Base-by-base conservation (phyloP, 1,140 invertebrate species). In the Holotrichia oblita region DNA sequence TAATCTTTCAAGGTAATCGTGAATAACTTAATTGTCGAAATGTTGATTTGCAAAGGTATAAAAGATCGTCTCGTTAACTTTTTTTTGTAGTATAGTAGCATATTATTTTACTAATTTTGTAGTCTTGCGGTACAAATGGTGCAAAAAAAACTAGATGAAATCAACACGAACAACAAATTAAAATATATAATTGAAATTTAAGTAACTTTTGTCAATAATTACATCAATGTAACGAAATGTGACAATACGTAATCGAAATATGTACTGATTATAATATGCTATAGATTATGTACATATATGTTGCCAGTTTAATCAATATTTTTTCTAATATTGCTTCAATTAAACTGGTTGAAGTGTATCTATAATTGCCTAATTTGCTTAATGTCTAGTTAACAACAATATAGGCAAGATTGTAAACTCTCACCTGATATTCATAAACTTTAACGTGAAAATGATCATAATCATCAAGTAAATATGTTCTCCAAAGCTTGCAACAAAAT, bases 401-500 rank as follows among this genome's bases (percentile, higher is more conserved):
- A 22, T 69, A 69, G 61, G 61, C 61, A 10, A 27, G 14, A 22
- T 22, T 24, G 22, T 34, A 69, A 69, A 69, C 61, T 69, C 6
- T 17, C 48, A 3, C n/a, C 17, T 55, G 48, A 17, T 55, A 55
- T 17, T 55, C 14, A n/a, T n/a, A 55, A 55, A 55, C 48, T 17
- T 55, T 55, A 55, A 7, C 44, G 12, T 14, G 3, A 64, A 64
- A 64, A 64, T 64, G n/a, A 69, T 69, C 24, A 12, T 69, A 27
- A 69, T 69, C 20, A 69, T 69, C 61, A 17, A n/a, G 55, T 6
- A 8, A 17, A 61, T 61, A n/a, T 27, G 61, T 69, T 69, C 61
- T 69, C 61, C 61, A 69, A 69, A 24, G 61, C 61, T 69, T 69
- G 61, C 27, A 27, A 69, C 61, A 27, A 69, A 69, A 69, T 69